phyloP scores from a whole-genome alignment of 1,140 invertebrate species.

The Bombus impatiens region DNA sequence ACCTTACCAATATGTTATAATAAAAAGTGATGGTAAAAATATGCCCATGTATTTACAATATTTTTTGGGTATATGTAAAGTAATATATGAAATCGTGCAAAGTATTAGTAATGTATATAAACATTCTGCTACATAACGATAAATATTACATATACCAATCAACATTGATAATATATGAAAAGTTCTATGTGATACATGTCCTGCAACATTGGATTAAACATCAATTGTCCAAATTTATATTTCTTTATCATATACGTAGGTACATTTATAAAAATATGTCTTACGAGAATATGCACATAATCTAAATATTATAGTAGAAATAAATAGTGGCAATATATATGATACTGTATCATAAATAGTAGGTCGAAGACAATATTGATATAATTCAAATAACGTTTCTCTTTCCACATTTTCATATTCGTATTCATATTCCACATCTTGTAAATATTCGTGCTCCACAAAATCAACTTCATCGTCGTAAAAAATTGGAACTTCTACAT shows the following conservation, averaged over 20 bases:
- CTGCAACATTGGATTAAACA: constrained; percentile 58
- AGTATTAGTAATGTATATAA: constrained; percentile 73
- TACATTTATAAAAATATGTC: constrained; percentile 41
- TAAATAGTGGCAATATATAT: constrained; percentile 73
- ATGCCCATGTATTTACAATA: constrained; percentile 63
- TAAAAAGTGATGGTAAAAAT: constrained; percentile 74
- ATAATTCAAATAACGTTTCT: constrained; percentile 73
- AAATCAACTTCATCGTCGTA: constrained; percentile 74
- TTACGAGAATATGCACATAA: constrained; percentile 71
- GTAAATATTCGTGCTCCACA: constrained; percentile 66
- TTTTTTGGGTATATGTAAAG: constrained; percentile 67
- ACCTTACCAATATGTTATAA: constrained; percentile 77
- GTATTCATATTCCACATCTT: constrained; percentile 72
- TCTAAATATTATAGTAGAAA: constrained; percentile 72
- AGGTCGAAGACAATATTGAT: constrained; percentile 73
- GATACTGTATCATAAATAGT: constrained; percentile 72
- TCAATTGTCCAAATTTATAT: background rate
- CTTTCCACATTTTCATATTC: constrained; percentile 69
- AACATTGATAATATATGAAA: constrained; percentile 72
- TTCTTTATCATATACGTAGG: background rate
- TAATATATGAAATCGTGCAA: constrained; percentile 71
- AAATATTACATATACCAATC: constrained; percentile 73
- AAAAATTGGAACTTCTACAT: constrained; percentile 64
- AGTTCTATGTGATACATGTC: constrained; percentile 59
- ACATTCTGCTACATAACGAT: constrained; percentile 76